phyloP scores from a whole-genome alignment of 2,888 invertebrate species.

The Cantharis rustica region DNA sequence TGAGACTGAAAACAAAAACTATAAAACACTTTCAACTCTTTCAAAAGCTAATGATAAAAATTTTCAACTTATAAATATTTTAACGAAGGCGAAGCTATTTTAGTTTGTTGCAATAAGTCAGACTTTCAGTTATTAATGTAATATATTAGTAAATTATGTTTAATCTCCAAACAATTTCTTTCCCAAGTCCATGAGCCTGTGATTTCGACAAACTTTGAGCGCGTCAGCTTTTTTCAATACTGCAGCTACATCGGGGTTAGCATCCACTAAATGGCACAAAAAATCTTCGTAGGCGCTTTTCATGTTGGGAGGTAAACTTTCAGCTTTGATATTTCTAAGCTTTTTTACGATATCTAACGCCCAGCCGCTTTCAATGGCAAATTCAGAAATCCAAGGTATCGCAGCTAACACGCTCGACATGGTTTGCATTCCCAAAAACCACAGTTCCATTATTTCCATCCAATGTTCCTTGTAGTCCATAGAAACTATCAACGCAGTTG shows the following conservation, averaged over 20 bases:
- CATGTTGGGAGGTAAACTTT: slow-evolving; percentile 80
- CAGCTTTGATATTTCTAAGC: slow-evolving; percentile 80
- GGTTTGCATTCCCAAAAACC: slow-evolving; percentile 95
- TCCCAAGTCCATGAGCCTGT: slow-evolving; percentile 86
- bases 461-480: slow-evolving; percentile 86
- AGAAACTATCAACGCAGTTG: slow-evolving; percentile 79
- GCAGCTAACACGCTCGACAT: slow-evolving; percentile 80
- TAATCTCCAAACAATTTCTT: slow-evolving; percentile 88
- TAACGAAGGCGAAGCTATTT: background rate
- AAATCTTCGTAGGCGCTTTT: slow-evolving; percentile 92
- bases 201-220: slow-evolving; percentile 81
- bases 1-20: background rate
- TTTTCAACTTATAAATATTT: background rate
- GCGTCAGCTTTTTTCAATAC: slow-evolving; percentile 84
- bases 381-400: slow-evolving; percentile 88
- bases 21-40: background rate
- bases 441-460: slow-evolving; percentile 88
- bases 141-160: slow-evolving; percentile 25
- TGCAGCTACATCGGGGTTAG: slow-evolving; percentile 71
- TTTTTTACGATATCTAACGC: slow-evolving; percentile 84
- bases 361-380: slow-evolving; percentile 93
- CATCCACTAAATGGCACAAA: slow-evolving; percentile 81
- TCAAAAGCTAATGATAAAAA: background rate
- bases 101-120: background rate
- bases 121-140: background rate